Percentiles rank a stretch among this genome's conserved stretches.
Evolutionary conservation across 2,113 vertebrate species (phyloP).

Genomic region (Dolichallabes microphthalmus): DNA sequence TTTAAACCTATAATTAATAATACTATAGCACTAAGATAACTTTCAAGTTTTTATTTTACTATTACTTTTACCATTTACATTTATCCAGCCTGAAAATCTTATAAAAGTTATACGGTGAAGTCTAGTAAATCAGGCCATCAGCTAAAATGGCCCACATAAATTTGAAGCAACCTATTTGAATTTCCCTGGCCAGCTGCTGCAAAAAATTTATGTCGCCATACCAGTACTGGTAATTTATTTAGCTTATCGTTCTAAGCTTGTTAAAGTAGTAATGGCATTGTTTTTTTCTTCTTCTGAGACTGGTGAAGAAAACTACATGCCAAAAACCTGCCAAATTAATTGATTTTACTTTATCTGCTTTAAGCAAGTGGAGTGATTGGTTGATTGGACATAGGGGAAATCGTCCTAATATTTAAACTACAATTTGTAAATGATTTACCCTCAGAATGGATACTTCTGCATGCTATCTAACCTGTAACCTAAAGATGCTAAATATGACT

Average conservation of each 20-base stretch:
- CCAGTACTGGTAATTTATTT: not conserved
- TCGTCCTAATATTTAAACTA: not conserved
- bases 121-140: not conserved
- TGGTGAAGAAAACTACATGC: not conserved
- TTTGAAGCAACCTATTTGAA: not conserved
- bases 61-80: not conserved
- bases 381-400: not conserved
- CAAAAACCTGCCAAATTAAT: not conserved
- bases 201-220: not conserved
- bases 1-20: not conserved
- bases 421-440: not conserved
- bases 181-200: not conserved
- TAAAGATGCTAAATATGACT: not conserved
- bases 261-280: not conserved
- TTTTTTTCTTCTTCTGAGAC: not conserved
- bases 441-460: not conserved
- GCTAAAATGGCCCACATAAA: slow-evolving; percentile 2
- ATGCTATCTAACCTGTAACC: not conserved
- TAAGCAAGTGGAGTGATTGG: not conserved
- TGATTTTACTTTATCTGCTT: not conserved
- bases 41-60: not conserved
- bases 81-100: not conserved
- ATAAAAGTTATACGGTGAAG: not conserved
- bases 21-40: not conserved
- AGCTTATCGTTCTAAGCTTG: not conserved